These are phyloP conservation scores for Thymelicus acteon DNA, from an alignment of 2,888 invertebrate genomes.

Conservation along the genomic window DNA sequence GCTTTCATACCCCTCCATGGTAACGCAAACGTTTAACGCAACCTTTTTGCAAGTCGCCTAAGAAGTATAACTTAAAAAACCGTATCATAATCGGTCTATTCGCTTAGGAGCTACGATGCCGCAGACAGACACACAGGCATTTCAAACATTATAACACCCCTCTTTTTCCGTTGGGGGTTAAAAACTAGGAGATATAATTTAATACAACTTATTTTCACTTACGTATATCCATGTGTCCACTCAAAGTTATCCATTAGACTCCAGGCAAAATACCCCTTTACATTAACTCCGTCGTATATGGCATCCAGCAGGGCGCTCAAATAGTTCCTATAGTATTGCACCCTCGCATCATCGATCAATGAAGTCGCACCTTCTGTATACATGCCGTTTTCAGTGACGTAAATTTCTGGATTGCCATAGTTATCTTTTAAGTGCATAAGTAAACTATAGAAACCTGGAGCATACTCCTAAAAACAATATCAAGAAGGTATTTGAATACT, in stretches of 20 bases:
- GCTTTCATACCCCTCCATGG: too few relatives aligned
- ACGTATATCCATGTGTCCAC: constrained; percentile 80
- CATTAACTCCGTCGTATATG: constrained; percentile 62
- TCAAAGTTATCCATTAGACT: constrained; percentile 86
- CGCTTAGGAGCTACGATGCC: too few relatives aligned
- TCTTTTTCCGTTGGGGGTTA: too few relatives aligned
- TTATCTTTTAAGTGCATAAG: constrained; percentile 41
- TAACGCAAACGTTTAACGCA: too few relatives aligned
- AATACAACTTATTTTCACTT: constrained; percentile 44
- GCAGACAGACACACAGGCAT: too few relatives aligned
- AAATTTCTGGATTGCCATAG: constrained; percentile 44
- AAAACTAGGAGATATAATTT: too few relatives aligned
- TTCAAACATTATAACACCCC: too few relatives aligned
- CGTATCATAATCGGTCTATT: too few relatives aligned
- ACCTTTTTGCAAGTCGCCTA: too few relatives aligned
- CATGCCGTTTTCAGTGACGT: constrained; percentile 81
- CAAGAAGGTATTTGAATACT: background rate
- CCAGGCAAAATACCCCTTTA: constrained; percentile 81
- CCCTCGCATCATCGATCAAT: constrained; percentile 62
- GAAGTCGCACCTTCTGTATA: constrained; percentile 46
- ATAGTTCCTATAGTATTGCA: constrained; percentile 60
- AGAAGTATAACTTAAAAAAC: too few relatives aligned
- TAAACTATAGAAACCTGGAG: constrained; percentile 44
- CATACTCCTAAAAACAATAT: constrained; percentile 46
- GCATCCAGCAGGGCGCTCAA: constrained; percentile 61